Conservation (phyloP, 2,113 vertebrate genomes). For the Rhinopomastus cyanomelas region DNA sequence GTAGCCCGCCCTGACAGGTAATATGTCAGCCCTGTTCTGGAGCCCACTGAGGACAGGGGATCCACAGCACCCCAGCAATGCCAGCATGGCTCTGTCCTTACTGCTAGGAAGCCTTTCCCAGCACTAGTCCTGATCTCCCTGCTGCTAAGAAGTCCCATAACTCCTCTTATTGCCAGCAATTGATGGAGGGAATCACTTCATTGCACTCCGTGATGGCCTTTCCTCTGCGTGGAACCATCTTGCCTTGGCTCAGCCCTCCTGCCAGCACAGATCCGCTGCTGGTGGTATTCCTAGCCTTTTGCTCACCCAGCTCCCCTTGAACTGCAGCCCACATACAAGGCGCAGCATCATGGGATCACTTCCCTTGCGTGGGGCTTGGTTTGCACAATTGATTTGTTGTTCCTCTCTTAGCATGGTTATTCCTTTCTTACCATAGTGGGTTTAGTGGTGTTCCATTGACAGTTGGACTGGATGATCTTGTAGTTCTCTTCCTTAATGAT, state of each 20-base stretch:
- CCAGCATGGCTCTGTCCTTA: background rate
- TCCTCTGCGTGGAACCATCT: background rate
- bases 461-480: too few species aligned
- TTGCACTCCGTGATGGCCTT: accelerated
- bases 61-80: background rate
- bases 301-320: accelerated
- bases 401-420: background rate
- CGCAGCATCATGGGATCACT: accelerated
- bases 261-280: accelerated
- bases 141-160: too few species aligned
- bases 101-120: background rate
- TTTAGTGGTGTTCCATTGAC: too few species aligned
- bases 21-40: background rate
- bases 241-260: background rate
- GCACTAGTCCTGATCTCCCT: background rate
- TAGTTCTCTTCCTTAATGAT: too few species aligned
- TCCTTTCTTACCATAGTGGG: too few species aligned
- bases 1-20: background rate
- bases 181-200: accelerated
- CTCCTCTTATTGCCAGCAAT: background rate
- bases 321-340: background rate
- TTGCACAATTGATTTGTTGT: background rate
- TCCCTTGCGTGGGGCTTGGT: background rate
- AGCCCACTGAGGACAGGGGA: background rate
- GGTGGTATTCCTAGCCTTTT: background rate